Evolutionary conservation across 1,140 invertebrate genomes (phyloP).

Genomic region (Monomorium pharaonis): DNA sequence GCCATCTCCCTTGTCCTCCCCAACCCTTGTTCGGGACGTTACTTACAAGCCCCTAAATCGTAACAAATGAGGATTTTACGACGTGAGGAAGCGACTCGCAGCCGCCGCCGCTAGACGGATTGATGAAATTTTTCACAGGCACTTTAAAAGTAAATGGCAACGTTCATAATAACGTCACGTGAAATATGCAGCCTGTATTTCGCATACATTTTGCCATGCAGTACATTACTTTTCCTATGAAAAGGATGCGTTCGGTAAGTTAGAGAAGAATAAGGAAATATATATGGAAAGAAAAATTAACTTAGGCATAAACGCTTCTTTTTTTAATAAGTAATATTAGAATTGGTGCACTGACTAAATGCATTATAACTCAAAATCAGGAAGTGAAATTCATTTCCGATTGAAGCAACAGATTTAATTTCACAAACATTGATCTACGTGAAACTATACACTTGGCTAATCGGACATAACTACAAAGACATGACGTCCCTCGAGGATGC

Average conservation of each 20-base stretch:
- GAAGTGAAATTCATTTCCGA: neutral
- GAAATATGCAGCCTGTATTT: conserved; percentile 44
- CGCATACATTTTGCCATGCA: conserved; percentile 10
- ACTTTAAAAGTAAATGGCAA: conserved; percentile 35
- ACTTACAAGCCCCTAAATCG: conserved; percentile 50
- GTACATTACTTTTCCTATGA: neutral
- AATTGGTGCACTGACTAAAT: neutral
- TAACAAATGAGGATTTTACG: conserved; percentile 55
- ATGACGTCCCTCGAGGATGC: neutral
- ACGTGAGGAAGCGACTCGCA: conserved; percentile 35
- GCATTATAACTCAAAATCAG: neutral
- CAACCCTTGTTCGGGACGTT: conserved; percentile 8
- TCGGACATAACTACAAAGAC: neutral
- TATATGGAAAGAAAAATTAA: neutral
- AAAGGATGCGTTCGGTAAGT: neutral
- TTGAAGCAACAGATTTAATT: neutral
- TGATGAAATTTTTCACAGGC: conserved; percentile 41
- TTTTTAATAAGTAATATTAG: neutral
- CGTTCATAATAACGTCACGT: conserved; percentile 45
- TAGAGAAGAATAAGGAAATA: neutral
- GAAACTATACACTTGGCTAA: conserved; percentile 10
- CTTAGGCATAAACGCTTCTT: neutral
- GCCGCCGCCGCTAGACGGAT: conserved; percentile 35
- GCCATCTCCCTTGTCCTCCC: neutral
- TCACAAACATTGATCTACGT: neutral